Evolutionary conservation across 2,797 vertebrate genomes (phyloP), one percentile per base, ranked within the genome.

Genomic region (Enteromius afrohamiltoni): DNA sequence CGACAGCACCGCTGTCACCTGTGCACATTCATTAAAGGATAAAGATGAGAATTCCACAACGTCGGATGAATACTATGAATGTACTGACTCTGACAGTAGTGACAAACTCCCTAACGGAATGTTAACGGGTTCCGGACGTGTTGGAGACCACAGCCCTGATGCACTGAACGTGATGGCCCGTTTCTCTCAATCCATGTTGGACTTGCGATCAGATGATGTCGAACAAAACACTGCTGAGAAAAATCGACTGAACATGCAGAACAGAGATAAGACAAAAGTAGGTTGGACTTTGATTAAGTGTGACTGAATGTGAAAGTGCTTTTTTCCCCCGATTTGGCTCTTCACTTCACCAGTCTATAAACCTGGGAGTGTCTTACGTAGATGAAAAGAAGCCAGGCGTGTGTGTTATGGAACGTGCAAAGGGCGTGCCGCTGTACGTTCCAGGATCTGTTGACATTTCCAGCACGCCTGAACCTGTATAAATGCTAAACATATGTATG

Each of bases 1-100:
- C 0, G 93, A 94, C 84, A 95, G 95, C 40, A 95, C 93, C 0
- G 96, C 95, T 88, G 95, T 94, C 75, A 94, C 94, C 0, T 94
- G 94, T 1, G 91, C 95, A 82, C 88, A 71, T 13, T 94, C 89
- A 3, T 90, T 87, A 85, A 92, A 88, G 31, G 93, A 94, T 0
- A 90, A 92, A 67, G 97, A 96, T 0, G 94, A 93, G 0, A 95
- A 94, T 49, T 99, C 97, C 14, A 96, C 96, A 0, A 89, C 92
- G 40, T 98, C 97, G 0, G 97, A 98, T 0, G 97, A 98, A 85
- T 97, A 95, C 88, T 97, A 93, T 0, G 96, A 98, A 69, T 96
- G 93, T 75, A 78, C 90, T 10, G 93, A 91, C 42, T 75, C 80
- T 0, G 89, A 93, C 21, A 37, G 14, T 0, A 85, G 77, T 1